Evolutionary conservation across 1,140 invertebrate species (phyloP).

Genomic region (Maconellicoccus hirsutus): DNA sequence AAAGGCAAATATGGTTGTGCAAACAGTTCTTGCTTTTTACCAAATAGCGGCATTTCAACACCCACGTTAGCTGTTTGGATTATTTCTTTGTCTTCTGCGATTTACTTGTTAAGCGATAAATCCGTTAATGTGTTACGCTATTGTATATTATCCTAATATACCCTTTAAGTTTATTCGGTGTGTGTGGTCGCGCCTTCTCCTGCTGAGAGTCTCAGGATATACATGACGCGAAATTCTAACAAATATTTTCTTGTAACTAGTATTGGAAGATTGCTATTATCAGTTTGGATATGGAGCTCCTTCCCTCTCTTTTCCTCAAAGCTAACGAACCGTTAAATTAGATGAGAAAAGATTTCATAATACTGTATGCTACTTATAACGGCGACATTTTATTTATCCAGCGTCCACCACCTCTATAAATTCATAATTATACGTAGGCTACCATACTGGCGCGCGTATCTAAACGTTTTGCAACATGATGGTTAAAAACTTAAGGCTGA

Average conservation of each 20-base stretch:
- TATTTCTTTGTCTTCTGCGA: neutral
- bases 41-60: slow-evolving; percentile 7
- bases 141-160: neutral
- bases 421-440: slow-evolving; percentile 7
- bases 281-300: neutral
- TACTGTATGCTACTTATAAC: too few species aligned
- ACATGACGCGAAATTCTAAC: neutral
- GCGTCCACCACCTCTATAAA: neutral
- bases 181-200: slow-evolving; percentile 6
- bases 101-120: slow-evolving; percentile 9
- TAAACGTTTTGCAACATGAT: neutral
- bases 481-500: too few species aligned
- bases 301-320: neutral
- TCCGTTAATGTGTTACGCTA: slow-evolving; percentile 8
- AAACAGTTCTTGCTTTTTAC: slow-evolving; percentile 5
- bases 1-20: neutral
- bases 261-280: slow-evolving; percentile 3
- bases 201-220: slow-evolving; percentile 7
- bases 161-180: slow-evolving; percentile 1
- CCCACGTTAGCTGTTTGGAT: slow-evolving; percentile 6
- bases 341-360: neutral
- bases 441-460: neutral
- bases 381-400: neutral
- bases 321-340: slow-evolving; percentile 3
- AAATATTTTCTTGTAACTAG: slow-evolving; percentile 5